These are phyloP conservation scores for Neotoxoptera formosana DNA, from an alignment of 1,140 invertebrate species.

Conservation along the genomic window DNA sequence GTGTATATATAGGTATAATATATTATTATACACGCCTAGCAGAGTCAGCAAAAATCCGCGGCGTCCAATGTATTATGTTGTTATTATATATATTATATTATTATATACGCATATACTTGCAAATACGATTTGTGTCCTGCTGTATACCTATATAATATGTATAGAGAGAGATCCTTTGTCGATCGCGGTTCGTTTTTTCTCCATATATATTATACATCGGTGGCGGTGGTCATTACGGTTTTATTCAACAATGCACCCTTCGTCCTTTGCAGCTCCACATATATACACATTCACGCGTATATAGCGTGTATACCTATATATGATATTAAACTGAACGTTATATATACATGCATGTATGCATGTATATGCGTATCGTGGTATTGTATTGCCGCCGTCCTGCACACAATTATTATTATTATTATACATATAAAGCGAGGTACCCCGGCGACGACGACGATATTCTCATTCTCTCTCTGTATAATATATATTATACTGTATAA, in stretches of 20 bases:
- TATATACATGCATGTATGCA: neutral
- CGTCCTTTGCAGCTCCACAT: constrained; percentile 7
- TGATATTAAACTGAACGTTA: neutral
- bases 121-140: neutral
- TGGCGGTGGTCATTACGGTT: neutral
- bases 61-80: neutral
- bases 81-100: neutral
- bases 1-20: neutral
- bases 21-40: neutral
- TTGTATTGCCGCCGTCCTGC: neutral
- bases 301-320: neutral
- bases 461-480: neutral
- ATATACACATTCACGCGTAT: neutral
- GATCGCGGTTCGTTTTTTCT: neutral
- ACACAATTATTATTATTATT: neutral
- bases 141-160: neutral
- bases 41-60: neutral
- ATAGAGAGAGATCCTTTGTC: neutral
- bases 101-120: neutral
- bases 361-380: neutral
- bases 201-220: no score
- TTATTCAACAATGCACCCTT: constrained; percentile 8
- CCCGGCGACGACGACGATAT: neutral
- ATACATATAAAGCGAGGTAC: neutral
- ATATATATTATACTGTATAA: no score